phyloP scores from a whole-genome alignment of 2,113 vertebrate genomes.

The Nothoprocta perdicaria region DNA sequence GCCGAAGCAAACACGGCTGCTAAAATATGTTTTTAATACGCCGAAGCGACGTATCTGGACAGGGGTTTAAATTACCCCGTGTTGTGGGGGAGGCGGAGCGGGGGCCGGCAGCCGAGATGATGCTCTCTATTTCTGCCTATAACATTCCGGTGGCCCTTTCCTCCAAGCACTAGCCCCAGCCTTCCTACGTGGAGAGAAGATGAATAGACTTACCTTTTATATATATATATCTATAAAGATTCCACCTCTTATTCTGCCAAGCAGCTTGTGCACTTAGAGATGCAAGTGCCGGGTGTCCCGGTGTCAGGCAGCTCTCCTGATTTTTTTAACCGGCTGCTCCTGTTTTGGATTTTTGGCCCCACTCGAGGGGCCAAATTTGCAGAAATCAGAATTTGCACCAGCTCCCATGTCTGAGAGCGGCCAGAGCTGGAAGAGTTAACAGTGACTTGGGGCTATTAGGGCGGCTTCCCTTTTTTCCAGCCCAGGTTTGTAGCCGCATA shows the following conservation, averaged over 20 bases:
- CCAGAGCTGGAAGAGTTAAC: constrained; percentile 80
- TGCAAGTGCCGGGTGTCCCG: constrained; percentile 69
- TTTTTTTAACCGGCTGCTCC: constrained; percentile 67
- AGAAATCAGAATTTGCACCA: too few relatives aligned
- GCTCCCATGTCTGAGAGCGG: too few relatives aligned
- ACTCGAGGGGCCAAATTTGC: background rate
- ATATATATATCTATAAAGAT: background rate
- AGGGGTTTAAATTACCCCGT: constrained; percentile 58
- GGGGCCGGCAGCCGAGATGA: background rate
- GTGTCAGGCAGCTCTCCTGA: constrained; percentile 70
- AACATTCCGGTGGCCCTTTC: constrained; percentile 31
- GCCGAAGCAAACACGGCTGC: constrained; percentile 71
- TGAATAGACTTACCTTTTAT: constrained; percentile 45
- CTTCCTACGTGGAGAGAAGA: constrained; percentile 22
- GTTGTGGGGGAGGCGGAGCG: background rate
- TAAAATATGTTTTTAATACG: constrained; percentile 75
- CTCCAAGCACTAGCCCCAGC: background rate
- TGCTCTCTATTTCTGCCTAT: background rate
- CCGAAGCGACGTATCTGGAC: constrained; percentile 53
- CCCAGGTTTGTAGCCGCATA: constrained; percentile 79
- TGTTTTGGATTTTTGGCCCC: constrained; percentile 54
- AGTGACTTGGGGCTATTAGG: constrained; percentile 75
- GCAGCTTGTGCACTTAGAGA: constrained; percentile 59
- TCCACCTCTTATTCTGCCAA: background rate
- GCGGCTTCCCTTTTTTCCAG: constrained; percentile 69